A percentile compares a stretch with the other conserved stretches of the same genome.
Conservation (phyloP, 1,140 invertebrate genomes). For the Pseudoatta argentina region DNA sequence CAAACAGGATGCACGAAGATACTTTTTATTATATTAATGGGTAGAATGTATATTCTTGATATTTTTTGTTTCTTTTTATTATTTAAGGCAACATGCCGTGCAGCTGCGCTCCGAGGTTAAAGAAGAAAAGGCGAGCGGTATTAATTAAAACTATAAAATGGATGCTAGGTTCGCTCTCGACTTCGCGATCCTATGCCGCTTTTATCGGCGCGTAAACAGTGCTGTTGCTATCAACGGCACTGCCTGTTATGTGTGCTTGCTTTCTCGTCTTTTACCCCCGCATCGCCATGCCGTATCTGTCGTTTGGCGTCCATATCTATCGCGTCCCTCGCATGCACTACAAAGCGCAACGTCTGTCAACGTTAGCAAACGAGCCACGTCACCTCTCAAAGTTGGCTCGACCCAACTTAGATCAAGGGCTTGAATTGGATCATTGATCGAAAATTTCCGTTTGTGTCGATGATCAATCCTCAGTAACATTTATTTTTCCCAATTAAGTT, state of each 20-base stretch:
- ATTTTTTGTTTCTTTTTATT: background rate
- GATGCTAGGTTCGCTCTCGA: background rate
- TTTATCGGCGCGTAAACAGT: conserved; percentile 35
- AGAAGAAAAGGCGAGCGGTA: background rate
- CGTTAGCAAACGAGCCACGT: conserved; percentile 3
- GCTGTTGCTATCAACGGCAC: conserved; percentile 33
- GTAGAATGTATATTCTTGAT: background rate
- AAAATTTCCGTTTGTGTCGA: background rate
- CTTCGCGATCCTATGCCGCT: conserved; percentile 23
- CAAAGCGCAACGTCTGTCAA: conserved; percentile 34
- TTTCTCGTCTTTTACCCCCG: conserved; percentile 3
- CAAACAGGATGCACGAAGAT: background rate
- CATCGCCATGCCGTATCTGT: conserved; percentile 41
- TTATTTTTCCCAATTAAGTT: background rate
- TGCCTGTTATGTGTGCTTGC: conserved; percentile 20
- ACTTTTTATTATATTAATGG: background rate
- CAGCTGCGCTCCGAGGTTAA: background rate
- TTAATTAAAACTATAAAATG: conserved; percentile 46
- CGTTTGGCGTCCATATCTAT: conserved; percentile 29
- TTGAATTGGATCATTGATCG: background rate
- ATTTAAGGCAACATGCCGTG: background rate
- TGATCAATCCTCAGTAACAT: background rate
- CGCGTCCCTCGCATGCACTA: background rate
- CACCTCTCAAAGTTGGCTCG: background rate
- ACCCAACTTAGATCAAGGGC: background rate